Evolutionary conservation across 2,797 vertebrate genomes (phyloP).

Genomic region (Peromyscus eremicus): DNA sequence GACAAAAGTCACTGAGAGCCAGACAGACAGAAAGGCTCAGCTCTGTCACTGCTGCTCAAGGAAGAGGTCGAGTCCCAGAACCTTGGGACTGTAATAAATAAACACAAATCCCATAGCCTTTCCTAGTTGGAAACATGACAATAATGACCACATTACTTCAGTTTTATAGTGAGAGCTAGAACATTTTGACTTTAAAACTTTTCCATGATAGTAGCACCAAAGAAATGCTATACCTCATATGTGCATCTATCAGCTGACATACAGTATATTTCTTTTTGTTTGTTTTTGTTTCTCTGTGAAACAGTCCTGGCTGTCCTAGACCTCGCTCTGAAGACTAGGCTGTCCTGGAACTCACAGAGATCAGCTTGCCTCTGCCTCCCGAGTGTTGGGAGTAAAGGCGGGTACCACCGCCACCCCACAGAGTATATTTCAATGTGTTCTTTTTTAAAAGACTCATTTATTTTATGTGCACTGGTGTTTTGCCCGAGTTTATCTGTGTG

Average conservation of each 20-base stretch:
- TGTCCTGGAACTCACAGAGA: too few relatives aligned
- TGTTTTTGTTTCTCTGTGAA: neutral
- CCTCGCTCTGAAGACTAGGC: too few relatives aligned
- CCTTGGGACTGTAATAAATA: neutral
- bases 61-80: neutral
- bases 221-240: neutral
- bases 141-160: neutral
- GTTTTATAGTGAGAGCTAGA: conserved; percentile 24
- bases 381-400: too few relatives aligned
- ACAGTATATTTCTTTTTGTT: neutral
- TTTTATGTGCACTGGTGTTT: neutral
- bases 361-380: too few relatives aligned
- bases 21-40: neutral
- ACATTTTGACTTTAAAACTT: neutral
- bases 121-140: neutral
- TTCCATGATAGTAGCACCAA: neutral
- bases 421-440: too few relatives aligned
- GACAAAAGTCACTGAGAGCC: neutral
- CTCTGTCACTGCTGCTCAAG: neutral
- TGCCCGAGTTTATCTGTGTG: neutral
- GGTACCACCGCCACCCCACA: too few relatives aligned
- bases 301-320: too few relatives aligned
- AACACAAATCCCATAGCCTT: neutral
- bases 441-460: neutral
- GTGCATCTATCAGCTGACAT: neutral